Conservation (phyloP, 2,797 vertebrate species). For the Octomys mimax region DNA sequence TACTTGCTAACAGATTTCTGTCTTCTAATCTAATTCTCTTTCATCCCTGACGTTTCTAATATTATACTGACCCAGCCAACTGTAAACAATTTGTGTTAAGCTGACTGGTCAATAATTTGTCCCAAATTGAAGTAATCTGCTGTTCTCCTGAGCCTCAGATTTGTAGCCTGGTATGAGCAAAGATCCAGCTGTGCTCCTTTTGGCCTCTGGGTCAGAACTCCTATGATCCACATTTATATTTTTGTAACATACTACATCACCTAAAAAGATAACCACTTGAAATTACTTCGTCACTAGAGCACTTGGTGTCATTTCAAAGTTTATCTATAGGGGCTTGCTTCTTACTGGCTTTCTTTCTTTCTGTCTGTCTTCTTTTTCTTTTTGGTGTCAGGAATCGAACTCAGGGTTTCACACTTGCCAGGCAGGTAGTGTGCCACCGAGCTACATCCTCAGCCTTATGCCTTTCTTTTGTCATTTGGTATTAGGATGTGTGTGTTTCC, state of each 20-base stretch:
- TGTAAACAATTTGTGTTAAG: slow-evolving; percentile 68
- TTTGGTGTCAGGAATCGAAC: too few relatives aligned
- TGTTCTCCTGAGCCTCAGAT: background rate
- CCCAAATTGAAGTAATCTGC: slow-evolving; percentile 61
- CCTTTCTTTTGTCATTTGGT: background rate
- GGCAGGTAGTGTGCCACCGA: too few relatives aligned
- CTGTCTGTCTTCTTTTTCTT: background rate
- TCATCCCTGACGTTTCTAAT: slow-evolving; percentile 48
- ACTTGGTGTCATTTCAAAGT: slow-evolving; percentile 10
- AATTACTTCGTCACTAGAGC: slow-evolving; percentile 29
- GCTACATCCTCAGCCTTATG: background rate
- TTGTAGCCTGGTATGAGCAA: background rate
- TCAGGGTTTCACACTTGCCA: too few relatives aligned
- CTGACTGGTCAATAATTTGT: slow-evolving; percentile 59
- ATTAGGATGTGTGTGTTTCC: background rate
- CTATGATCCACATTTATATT: slow-evolving; percentile 10
- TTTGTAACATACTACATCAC: slow-evolving; percentile 21
- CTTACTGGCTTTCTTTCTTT: background rate
- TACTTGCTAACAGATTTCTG: slow-evolving; percentile 47
- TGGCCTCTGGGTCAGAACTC: background rate
- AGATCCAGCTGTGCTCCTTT: background rate
- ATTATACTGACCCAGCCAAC: slow-evolving; percentile 64
- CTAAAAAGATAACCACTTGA: slow-evolving; percentile 6
- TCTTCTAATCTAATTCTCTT: slow-evolving; percentile 52
- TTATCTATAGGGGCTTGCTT: slow-evolving; percentile 31